Evolutionary conservation across 1,140 invertebrate genomes (phyloP).

Genomic region (Heterodera schachtii): DNA sequence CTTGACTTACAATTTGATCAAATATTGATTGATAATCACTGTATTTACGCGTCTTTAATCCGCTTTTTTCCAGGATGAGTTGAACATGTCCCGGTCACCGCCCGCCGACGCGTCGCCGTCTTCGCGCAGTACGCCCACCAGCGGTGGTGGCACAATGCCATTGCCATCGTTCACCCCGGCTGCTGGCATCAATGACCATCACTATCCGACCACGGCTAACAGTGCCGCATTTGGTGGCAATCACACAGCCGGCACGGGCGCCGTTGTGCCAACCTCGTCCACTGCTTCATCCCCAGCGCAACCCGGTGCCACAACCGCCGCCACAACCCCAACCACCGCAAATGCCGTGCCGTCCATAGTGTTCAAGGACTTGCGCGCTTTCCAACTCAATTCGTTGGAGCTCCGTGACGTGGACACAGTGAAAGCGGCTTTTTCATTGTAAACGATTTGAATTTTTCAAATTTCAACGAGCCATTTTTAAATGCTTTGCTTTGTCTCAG

Average conservation of each 20-base stretch:
- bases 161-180: too few species aligned
- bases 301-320: neutral
- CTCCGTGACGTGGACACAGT: conserved; percentile 30
- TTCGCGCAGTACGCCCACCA: neutral
- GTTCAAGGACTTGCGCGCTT: conserved; percentile 24
- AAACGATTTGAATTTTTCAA: neutral
- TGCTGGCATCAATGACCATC: too few species aligned
- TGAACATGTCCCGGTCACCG: neutral
- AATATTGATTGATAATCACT: too few species aligned
- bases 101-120: neutral
- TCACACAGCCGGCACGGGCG: neutral
- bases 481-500: neutral
- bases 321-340: neutral
- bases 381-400: conserved; percentile 33
- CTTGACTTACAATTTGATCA: too few species aligned
- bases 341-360: neutral
- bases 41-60: neutral
- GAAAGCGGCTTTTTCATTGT: conserved; percentile 3
- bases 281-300: neutral
- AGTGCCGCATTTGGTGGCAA: too few species aligned
- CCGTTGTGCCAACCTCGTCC: neutral
- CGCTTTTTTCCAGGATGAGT: neutral
- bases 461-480: neutral
- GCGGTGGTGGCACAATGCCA: neutral
- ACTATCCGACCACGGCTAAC: too few species aligned